A percentile compares a stretch with the other conserved stretches of the same genome.
Evolutionary conservation across 2,113 vertebrate species (phyloP).

Genomic region (Ophthalmolycus amberensis): DNA sequence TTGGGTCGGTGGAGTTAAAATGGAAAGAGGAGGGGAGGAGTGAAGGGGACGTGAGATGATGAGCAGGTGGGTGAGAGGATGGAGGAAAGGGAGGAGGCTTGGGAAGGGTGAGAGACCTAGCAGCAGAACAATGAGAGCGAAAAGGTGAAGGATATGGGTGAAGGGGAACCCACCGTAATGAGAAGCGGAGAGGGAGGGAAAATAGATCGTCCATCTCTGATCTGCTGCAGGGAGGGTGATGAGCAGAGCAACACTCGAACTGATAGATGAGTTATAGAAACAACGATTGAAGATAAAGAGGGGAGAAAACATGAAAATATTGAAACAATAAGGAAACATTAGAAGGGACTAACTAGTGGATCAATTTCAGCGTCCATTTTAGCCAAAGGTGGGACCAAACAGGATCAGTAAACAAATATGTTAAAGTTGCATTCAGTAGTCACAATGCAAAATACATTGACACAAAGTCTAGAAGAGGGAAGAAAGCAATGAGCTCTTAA

Average conservation of each 20-base stretch:
- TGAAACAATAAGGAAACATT: background rate
- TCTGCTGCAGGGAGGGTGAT: slow-evolving; percentile 1
- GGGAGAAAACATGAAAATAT: background rate
- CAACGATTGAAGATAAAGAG: background rate
- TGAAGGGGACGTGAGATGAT: slow-evolving; percentile 30
- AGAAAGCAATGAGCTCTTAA: background rate
- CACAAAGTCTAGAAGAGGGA: background rate
- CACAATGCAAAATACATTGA: background rate
- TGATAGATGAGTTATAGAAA: background rate
- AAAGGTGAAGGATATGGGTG: background rate
- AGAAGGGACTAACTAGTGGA: background rate
- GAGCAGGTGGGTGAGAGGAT: slow-evolving; percentile 14
- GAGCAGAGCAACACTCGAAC: background rate
- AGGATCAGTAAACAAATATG: background rate
- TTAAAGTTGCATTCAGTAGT: background rate
- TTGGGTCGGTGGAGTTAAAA: slow-evolving; percentile 61
- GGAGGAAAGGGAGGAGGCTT: background rate
- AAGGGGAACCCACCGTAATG: background rate
- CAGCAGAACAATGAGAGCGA: background rate
- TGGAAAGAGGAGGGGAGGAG: slow-evolving; percentile 41
- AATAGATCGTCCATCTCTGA: slow-evolving; percentile 2
- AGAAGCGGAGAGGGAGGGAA: background rate
- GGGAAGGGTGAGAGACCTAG: background rate
- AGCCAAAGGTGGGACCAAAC: background rate
- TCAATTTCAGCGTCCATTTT: background rate